phyloP scores from a whole-genome alignment of 2,797 vertebrate genomes.

The Fratercula arctica region DNA sequence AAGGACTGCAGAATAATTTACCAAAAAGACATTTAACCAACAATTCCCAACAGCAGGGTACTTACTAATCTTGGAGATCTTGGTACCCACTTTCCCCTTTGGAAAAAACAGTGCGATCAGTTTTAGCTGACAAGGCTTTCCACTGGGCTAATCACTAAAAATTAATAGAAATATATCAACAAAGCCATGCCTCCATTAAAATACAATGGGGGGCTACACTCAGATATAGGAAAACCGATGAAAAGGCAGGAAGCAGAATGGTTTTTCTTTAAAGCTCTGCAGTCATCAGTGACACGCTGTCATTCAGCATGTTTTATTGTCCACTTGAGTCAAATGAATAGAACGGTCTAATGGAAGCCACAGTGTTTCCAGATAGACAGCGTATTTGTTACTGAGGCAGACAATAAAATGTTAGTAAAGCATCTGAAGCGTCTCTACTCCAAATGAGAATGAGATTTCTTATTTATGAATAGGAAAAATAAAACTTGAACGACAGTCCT shows the following conservation, averaged over 20 bases:
- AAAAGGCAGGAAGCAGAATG: background rate
- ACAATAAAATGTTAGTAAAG: constrained; percentile 22
- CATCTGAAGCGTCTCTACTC: background rate
- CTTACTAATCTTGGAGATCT: background rate
- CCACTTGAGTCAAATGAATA: constrained; percentile 25
- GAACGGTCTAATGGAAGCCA: constrained; percentile 13
- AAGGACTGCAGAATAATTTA: background rate
- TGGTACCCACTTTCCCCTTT: background rate
- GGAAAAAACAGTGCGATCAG: background rate
- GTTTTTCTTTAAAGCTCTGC: background rate
- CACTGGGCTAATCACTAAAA: background rate
- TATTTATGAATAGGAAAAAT: constrained; percentile 26
- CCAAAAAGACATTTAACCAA: background rate
- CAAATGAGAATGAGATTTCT: constrained; percentile 26
- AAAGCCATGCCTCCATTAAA: background rate
- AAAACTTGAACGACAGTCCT: background rate
- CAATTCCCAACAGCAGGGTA: background rate
- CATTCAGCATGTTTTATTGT: constrained; percentile 42
- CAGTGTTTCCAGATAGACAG: background rate
- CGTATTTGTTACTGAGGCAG: constrained; percentile 13
- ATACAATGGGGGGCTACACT: background rate
- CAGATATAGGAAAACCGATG: background rate
- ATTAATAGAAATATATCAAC: background rate
- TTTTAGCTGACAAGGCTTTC: background rate
- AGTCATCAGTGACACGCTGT: constrained; percentile 10